Evolutionary conservation across 1,140 invertebrate genomes (phyloP).

Genomic region (Coptotermes formosanus): DNA sequence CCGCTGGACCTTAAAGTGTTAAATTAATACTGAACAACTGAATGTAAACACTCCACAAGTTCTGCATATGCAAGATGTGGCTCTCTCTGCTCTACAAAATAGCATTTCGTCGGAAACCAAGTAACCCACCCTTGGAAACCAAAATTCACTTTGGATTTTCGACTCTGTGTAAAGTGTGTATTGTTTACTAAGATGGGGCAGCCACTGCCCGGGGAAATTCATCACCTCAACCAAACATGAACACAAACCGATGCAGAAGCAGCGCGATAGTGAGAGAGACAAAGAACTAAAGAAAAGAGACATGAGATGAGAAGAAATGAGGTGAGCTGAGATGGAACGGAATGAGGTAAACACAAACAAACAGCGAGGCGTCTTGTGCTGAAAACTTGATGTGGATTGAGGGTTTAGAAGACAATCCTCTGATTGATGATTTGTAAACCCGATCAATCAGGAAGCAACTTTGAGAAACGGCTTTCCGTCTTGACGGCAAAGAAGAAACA

Average conservation of each 20-base stretch:
- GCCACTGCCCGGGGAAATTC: neutral
- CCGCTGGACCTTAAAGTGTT: too few relatives aligned
- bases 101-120: too few relatives aligned
- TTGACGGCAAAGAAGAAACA: neutral
- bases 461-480: neutral
- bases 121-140: too few relatives aligned
- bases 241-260: neutral
- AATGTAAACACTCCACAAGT: too few relatives aligned
- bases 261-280: neutral
- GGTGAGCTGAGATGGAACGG: conserved; percentile 21
- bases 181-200: neutral
- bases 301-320: conserved; percentile 4
- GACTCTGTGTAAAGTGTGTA: neutral
- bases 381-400: neutral
- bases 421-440: conserved; percentile 33
- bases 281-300: neutral
- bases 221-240: neutral
- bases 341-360: conserved; percentile 25
- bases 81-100: too few relatives aligned
- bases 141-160: too few relatives aligned
- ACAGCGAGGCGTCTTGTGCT: conserved; percentile 3
- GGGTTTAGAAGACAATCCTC: conserved; percentile 28
- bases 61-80: too few relatives aligned
- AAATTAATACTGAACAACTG: too few relatives aligned
- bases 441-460: conserved; percentile 27